phyloP scores from a whole-genome alignment of 2,113 vertebrate genomes.

The Lamprologus callipterus region DNA sequence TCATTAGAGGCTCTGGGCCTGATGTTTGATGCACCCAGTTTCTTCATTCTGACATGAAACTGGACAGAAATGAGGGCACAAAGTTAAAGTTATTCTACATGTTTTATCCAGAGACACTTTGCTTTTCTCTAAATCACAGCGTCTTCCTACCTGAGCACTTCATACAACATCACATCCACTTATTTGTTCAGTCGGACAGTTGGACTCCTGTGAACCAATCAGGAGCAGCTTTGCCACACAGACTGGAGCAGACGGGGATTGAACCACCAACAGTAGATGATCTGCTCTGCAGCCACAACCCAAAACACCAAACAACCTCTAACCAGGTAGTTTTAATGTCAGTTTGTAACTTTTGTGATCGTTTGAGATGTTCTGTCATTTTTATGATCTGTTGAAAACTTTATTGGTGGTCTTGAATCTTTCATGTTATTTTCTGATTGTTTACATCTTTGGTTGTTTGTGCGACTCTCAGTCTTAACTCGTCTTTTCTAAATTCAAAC shows the following conservation, averaged over 20 bases:
- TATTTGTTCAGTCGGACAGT: fast-evolving
- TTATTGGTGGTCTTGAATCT: neutral
- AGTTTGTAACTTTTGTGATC: neutral
- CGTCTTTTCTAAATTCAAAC: neutral
- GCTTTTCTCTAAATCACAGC: neutral
- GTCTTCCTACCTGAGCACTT: neutral
- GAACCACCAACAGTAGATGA: neutral
- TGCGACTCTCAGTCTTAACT: neutral
- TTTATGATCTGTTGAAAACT: neutral
- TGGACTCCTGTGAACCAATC: neutral
- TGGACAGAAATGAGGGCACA: neutral
- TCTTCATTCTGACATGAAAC: neutral
- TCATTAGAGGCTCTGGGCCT: neutral
- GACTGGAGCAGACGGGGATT: neutral
- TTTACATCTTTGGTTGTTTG: neutral
- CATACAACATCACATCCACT: neutral
- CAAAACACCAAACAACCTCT: too few species aligned
- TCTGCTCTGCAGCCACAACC: neutral
- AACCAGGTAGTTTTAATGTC: neutral
- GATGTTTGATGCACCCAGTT: neutral
- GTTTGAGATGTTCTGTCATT: fast-evolving
- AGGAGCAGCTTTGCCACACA: neutral
- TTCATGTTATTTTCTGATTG: neutral
- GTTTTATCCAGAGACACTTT: fast-evolving
- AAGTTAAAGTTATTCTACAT: neutral